These are phyloP conservation scores for Embidobia sp. DNA, from an alignment of 2,888 invertebrate species.

Conservation along the genomic window DNA sequence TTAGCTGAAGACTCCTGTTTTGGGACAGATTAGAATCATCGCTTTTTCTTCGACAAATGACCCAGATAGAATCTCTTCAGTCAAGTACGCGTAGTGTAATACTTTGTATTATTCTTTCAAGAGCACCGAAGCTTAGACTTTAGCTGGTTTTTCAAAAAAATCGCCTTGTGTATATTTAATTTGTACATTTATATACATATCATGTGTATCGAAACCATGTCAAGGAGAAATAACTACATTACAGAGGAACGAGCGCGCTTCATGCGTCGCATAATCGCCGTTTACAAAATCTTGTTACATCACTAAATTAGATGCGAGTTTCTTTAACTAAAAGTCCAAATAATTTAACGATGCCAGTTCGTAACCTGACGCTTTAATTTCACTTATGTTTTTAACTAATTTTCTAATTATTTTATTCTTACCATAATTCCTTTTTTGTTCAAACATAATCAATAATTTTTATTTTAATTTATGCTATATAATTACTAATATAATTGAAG, in stretches of 20 bases:
- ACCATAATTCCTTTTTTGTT: too few species aligned
- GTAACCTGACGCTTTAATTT: not conserved
- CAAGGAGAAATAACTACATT: constrained; percentile 45
- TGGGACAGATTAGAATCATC: constrained; percentile 32
- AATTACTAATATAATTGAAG: too few species aligned
- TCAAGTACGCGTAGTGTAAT: constrained; percentile 46
- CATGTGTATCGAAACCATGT: constrained; percentile 34
- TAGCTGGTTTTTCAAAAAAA: constrained; percentile 56
- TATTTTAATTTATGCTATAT: too few species aligned
- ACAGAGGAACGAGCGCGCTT: constrained; percentile 16
- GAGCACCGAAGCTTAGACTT: constrained; percentile 50
- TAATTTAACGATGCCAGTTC: constrained; percentile 2
- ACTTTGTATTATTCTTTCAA: constrained; percentile 57
- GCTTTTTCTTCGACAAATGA: constrained; percentile 48
- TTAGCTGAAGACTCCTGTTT: constrained; percentile 38
- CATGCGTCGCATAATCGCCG: constrained; percentile 10
- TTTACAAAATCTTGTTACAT: constrained; percentile 39
- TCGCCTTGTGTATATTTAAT: constrained; percentile 55
- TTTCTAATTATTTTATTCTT: too few species aligned
- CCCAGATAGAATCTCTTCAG: constrained; percentile 60
- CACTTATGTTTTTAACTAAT: too few species aligned
- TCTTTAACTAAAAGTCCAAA: constrained; percentile 24
- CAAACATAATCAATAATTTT: too few species aligned
- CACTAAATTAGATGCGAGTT: constrained; percentile 21
- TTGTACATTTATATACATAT: constrained; percentile 49